Percentiles rank a stretch among this genome's conserved stretches.
Evolutionary conservation across 1,140 invertebrate genomes (phyloP).

Genomic region (Drosophila guanche): DNA sequence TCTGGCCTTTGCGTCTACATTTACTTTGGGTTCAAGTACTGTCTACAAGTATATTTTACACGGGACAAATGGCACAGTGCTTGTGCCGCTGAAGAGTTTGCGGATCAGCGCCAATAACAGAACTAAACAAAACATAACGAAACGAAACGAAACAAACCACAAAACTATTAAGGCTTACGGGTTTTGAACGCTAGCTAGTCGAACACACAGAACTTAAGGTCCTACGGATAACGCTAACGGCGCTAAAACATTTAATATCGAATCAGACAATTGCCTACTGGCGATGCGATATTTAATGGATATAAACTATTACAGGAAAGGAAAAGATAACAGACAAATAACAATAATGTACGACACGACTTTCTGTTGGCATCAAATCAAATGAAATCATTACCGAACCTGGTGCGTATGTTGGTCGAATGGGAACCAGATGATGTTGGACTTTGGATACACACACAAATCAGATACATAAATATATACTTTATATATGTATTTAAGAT

Average conservation of each 20-base stretch:
- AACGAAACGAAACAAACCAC: constrained; percentile 54
- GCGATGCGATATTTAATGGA: constrained; percentile 18
- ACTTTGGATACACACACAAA: constrained; percentile 44
- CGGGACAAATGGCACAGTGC: constrained; percentile 42
- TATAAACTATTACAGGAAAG: constrained; percentile 34
- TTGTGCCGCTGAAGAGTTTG: constrained; percentile 19
- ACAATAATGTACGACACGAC: constrained; percentile 62
- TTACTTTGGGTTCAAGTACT: constrained; percentile 28
- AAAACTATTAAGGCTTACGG: constrained; percentile 48
- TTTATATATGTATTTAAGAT: constrained; percentile 17
- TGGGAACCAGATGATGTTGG: constrained; percentile 79
- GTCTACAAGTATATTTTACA: constrained; percentile 37
- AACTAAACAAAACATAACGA: constrained; percentile 30
- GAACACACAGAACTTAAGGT: constrained; percentile 52
- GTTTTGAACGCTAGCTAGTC: constrained; percentile 37
- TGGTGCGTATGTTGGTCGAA: constrained; percentile 64
- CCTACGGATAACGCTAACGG: constrained; percentile 59
- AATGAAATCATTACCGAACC: constrained; percentile 74
- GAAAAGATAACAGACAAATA: constrained; percentile 44
- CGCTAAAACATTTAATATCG: constrained; percentile 37
- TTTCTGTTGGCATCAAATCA: constrained; percentile 55
- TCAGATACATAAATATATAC: constrained; percentile 33
- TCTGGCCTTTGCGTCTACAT: constrained; percentile 32
- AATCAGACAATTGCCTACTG: constrained; percentile 16
- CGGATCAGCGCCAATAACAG: constrained; percentile 20